These are phyloP conservation scores for Tenrec ecaudatus DNA, from an alignment of 2,113 vertebrate genomes.

Conservation along the genomic window DNA sequence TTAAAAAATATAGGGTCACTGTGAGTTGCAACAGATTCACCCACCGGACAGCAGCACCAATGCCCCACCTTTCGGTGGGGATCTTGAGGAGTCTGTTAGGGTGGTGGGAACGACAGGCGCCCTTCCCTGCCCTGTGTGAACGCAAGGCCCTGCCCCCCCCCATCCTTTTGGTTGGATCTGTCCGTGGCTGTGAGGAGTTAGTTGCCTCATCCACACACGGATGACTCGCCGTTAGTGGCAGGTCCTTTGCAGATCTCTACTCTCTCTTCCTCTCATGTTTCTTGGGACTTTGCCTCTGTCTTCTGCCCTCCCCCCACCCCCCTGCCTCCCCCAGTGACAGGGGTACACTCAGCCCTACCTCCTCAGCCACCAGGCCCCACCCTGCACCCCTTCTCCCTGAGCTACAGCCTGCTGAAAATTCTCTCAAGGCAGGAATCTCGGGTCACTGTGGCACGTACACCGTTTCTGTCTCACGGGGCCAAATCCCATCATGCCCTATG, in stretches of 20 bases:
- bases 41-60: no score
- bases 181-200: not conserved
- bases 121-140: not conserved
- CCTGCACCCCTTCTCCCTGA: not conserved
- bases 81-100: not conserved
- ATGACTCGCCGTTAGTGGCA: not conserved
- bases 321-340: not conserved
- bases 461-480: not conserved
- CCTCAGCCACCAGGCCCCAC: not conserved
- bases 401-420: not conserved
- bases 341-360: no score
- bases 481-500: not conserved
- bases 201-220: not conserved
- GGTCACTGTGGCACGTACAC: not conserved
- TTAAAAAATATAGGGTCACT: no score
- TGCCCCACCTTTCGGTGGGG: no score
- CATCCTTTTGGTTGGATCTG: not conserved
- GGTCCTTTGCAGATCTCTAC: not conserved
- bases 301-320: not conserved
- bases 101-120: not conserved
- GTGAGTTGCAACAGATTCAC: no score
- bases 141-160: not conserved
- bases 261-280: not conserved
- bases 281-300: not conserved
- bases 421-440: conserved; percentile 7